phyloP scores from a whole-genome alignment of 2,888 invertebrate genomes.

The Adineta ricciae region DNA sequence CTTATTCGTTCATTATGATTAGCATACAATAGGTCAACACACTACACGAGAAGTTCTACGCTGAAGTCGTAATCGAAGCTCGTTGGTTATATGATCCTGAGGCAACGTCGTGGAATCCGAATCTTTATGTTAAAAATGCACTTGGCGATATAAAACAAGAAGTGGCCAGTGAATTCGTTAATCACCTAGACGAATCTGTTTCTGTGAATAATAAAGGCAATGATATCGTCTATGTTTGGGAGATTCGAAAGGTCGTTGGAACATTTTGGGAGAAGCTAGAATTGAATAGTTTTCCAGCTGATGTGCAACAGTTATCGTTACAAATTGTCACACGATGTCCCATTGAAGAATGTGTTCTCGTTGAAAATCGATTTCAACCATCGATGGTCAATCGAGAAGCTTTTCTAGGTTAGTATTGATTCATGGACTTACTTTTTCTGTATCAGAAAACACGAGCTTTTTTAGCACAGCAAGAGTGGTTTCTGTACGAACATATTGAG shows the following conservation, averaged over 20 bases:
- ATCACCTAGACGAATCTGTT: not conserved
- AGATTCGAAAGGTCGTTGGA: not conserved
- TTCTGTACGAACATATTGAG: conserved; percentile 10
- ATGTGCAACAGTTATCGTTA: conserved; percentile 9
- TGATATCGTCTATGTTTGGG: conserved; percentile 10
- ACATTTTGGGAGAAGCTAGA: conserved; percentile 19
- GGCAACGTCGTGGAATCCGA: not conserved
- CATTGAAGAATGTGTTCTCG: conserved; percentile 12
- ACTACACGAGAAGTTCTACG: conserved; percentile 6
- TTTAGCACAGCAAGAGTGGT: conserved; percentile 19
- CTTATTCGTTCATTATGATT: not conserved
- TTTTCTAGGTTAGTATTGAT: not conserved
- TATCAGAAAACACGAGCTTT: no score
- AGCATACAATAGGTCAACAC: not conserved
- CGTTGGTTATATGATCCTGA: conserved; percentile 12
- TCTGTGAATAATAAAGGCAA: not conserved
- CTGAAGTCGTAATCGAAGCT: conserved; percentile 18
- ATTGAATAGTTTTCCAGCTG: conserved; percentile 21
- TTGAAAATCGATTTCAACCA: conserved; percentile 22
- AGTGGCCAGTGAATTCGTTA: not conserved
- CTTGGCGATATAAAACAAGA: conserved; percentile 15
- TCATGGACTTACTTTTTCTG: no score
- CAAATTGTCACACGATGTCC: not conserved
- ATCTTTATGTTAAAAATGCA: conserved; percentile 21
- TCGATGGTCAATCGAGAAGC: conserved; percentile 15